These are phyloP conservation scores for Isoperla grammatica DNA, from an alignment of 2,888 invertebrate species.

Conservation along the genomic window DNA sequence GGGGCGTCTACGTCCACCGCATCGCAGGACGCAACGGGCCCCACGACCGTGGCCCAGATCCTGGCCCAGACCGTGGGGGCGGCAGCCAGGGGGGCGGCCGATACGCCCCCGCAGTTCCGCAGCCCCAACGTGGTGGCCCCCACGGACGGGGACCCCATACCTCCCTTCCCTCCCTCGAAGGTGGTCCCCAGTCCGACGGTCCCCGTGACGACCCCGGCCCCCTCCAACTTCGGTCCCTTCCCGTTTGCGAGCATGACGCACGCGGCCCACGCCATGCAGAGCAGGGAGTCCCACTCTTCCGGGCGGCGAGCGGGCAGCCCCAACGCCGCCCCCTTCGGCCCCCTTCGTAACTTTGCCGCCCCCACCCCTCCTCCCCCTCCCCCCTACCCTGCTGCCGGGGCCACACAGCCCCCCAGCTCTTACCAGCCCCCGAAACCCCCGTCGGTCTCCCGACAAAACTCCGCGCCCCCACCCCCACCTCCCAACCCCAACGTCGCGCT, in stretches of 20 bases:
- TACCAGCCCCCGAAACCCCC: background rate
- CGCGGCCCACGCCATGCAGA: conserved; percentile 72
- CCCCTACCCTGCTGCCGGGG: conserved; percentile 36
- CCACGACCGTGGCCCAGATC: conserved; percentile 18
- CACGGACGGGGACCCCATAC: conserved; percentile 65
- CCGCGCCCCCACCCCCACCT: background rate
- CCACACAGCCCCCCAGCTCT: background rate
- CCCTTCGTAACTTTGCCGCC: conserved; percentile 42
- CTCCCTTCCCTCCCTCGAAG: conserved; percentile 39
- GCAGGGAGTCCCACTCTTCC: conserved; percentile 16
- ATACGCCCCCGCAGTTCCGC: conserved; percentile 38
- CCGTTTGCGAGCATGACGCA: conserved; percentile 91
- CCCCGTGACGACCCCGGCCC: conserved; percentile 25
- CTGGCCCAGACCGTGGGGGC: conserved; percentile 29
- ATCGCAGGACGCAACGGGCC: conserved; percentile 13
- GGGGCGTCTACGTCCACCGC: conserved; percentile 31
- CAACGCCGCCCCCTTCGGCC: too few relatives aligned
- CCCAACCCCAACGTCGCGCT: conserved; percentile 55
- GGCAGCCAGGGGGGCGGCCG: conserved; percentile 27
- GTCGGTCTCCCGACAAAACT: background rate
- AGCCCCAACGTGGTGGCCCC: conserved; percentile 84
- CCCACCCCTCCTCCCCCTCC: conserved; percentile 41
- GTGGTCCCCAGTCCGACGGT: background rate
- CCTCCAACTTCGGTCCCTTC: conserved; percentile 51
- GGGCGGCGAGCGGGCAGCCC: too few relatives aligned